phyloP scores from a whole-genome alignment of 1,140 invertebrate genomes.

The Oncopeltus fasciatus region DNA sequence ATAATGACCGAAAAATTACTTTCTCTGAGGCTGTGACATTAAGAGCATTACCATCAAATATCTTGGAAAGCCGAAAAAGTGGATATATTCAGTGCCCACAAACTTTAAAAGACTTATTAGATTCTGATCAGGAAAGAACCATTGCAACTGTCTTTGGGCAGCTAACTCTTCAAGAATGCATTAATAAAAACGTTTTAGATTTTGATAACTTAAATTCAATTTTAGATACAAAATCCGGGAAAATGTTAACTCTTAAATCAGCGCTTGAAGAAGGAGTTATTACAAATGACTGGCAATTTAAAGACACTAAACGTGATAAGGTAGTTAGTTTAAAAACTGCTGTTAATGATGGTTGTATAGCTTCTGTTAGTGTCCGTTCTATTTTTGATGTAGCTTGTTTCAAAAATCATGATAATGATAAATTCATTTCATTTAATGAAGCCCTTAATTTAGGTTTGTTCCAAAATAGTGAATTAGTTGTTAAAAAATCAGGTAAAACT shows the following conservation, averaged over 20 bases:
- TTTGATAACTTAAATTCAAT: slow-evolving; percentile 44
- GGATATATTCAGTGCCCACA: slow-evolving; percentile 73
- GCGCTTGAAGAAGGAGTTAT: slow-evolving; percentile 68
- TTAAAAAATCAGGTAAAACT: slow-evolving; percentile 58
- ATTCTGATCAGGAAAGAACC: slow-evolving; percentile 61
- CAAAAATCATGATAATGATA: slow-evolving; percentile 59
- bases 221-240: slow-evolving; percentile 57
- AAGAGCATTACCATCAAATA: slow-evolving; percentile 42
- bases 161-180: slow-evolving; percentile 31
- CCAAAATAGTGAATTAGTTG: slow-evolving; percentile 51
- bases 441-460: slow-evolving; percentile 68
- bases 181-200: slow-evolving; percentile 26
- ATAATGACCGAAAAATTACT: slow-evolving; percentile 65
- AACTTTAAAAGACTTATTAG: slow-evolving; percentile 74
- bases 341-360: slow-evolving; percentile 72
- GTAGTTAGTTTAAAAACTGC: slow-evolving; percentile 53
- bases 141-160: slow-evolving; percentile 39
- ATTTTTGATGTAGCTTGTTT: slow-evolving; percentile 87
- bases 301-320: slow-evolving; percentile 53
- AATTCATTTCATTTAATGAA: slow-evolving; percentile 73
- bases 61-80: slow-evolving; percentile 48
- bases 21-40: slow-evolving; percentile 59
- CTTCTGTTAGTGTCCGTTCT: slow-evolving; percentile 71
- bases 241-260: slow-evolving; percentile 69
- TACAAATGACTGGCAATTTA: slow-evolving; percentile 52